phyloP scores from a whole-genome alignment of 2,113 vertebrate species.

The Lagopus leucura region DNA sequence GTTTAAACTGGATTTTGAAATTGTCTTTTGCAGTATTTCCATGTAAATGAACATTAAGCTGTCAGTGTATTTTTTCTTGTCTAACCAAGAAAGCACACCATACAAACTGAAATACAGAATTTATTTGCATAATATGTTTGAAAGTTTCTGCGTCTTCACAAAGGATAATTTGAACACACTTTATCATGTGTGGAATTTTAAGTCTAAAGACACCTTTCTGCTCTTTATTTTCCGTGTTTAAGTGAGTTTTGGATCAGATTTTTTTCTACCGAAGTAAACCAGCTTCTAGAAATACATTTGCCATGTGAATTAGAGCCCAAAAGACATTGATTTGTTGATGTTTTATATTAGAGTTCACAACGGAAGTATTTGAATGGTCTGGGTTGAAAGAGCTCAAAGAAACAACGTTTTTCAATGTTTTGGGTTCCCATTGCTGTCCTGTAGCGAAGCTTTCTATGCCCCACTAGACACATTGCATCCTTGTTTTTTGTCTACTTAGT shows the following conservation, averaged over 20 bases:
- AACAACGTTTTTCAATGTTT: not conserved
- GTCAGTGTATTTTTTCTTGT: not conserved
- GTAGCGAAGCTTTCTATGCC: not conserved
- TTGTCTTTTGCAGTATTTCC: not conserved
- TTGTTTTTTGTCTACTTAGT: not conserved
- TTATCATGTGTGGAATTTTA: rapidly evolving
- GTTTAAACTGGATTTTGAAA: not conserved
- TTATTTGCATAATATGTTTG: not conserved
- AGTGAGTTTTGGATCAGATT: not conserved
- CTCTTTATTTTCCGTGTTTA: not conserved
- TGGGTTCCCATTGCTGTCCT: not conserved
- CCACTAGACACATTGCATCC: not conserved
- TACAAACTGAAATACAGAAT: not conserved
- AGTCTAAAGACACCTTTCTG: not conserved
- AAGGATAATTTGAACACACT: not conserved
- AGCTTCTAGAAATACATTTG: not conserved
- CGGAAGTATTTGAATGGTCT: not conserved
- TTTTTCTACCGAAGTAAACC: not conserved
- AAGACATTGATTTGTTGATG: not conserved
- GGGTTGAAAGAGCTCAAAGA: not conserved
- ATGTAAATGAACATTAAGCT: rapidly evolving
- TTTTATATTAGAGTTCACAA: not conserved
- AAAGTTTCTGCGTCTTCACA: not conserved
- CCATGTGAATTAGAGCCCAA: not conserved
- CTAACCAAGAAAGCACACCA: not conserved